Evolutionary conservation across 2,113 vertebrate genomes (phyloP), one percentile per base, ranked within the genome.

Genomic region (Scatophagus argus): DNA sequence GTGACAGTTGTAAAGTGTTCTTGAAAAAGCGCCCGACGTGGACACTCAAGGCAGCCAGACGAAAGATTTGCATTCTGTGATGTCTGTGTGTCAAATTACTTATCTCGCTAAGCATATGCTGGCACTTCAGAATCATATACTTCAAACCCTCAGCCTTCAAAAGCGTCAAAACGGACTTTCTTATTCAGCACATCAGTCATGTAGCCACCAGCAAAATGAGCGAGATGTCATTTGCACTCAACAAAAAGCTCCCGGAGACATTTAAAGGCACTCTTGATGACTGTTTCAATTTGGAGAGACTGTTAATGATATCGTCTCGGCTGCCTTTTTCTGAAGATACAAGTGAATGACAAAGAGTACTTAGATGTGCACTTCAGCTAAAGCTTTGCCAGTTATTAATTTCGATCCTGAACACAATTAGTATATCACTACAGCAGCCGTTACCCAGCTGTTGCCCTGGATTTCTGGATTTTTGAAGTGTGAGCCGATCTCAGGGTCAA

Each of bases 101-200:
- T 94, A 94, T 94, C 93, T 91, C 85, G 17, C 93, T 83, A 83
- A 92, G 93, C 93, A 94, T 92, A 91, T 90, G 93, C 93, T 77
- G 89, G 68, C 91, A 91, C 93, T 95, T 94, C 92, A 94, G 84
- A 94, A 93, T 94, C 94, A 92, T 88, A 89, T 81, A 93, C 93
- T 94, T 93, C 91, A 93, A 90, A 93, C 84, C 59, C 69, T 66
- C 82, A 86, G 91, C 88, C 82, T 92, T 93, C 89, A 92, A 91
- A 91, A 84, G 87, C 87, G 79, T 91, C 91, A 91, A 79, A 89
- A 86, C 84, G 65, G 73, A 72, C 66, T 61, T 83, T 92, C 84
- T 88, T 68, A 85, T 90, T 91, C 89, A 87, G 87, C 90, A 86
- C 92, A 92, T 92, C 92, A 92, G 87, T 93, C 91, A 93, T 89